Conservation (phyloP, 2,888 invertebrate genomes). For the Lepidocyrtoides sp. region DNA sequence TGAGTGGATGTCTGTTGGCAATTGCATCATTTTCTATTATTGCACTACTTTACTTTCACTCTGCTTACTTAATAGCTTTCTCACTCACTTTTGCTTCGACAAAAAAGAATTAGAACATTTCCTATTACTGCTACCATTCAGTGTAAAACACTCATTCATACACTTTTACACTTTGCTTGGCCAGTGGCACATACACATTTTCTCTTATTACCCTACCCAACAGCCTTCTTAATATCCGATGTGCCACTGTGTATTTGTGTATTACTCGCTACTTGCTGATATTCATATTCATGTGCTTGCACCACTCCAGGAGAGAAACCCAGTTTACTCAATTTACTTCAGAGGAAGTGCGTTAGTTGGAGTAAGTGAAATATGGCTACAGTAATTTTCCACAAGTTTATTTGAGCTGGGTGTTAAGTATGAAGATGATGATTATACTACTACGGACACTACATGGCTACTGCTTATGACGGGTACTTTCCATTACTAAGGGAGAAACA, state of each 20-base stretch:
- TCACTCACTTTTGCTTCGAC: background rate
- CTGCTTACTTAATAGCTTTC: conserved; percentile 4
- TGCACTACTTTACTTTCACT: background rate
- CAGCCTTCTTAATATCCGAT: background rate
- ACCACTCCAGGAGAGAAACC: background rate
- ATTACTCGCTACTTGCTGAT: background rate
- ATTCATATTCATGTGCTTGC: background rate
- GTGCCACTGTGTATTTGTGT: background rate
- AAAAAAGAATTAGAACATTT: conserved; percentile 12
- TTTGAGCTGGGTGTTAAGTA: background rate
- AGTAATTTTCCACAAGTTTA: background rate
- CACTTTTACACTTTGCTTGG: background rate
- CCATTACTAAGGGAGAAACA: no score
- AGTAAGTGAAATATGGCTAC: background rate
- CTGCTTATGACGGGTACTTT: no score
- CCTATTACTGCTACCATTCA: background rate
- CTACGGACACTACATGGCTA: no score
- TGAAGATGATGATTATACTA: background rate
- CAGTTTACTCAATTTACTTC: background rate
- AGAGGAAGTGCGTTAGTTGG: background rate
- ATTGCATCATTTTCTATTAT: conserved; percentile 26
- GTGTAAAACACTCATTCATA: background rate
- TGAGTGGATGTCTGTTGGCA: background rate
- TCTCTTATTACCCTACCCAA: background rate
- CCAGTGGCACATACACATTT: background rate